Conservation (phyloP, 1,140 invertebrate species). For the Eupeodes corollae region DNA sequence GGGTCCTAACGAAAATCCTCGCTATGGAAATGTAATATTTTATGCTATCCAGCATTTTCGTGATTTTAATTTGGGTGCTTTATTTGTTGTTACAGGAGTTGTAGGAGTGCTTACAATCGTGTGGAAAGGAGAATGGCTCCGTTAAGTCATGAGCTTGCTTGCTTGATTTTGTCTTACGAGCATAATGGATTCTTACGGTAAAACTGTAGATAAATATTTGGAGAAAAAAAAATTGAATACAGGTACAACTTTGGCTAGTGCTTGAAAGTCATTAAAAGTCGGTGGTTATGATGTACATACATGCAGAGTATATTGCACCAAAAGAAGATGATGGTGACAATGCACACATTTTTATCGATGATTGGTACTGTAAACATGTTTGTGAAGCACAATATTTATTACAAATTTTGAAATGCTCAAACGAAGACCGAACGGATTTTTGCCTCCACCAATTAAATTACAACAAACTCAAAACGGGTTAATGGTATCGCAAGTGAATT, state of each 20-base stretch:
- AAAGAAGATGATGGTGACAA: no score
- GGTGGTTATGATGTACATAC: no score
- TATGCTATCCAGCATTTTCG: conserved; percentile 29
- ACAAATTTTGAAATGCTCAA: no score
- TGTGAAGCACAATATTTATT: no score
- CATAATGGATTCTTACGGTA: conserved; percentile 26
- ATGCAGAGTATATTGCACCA: no score
- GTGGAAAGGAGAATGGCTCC: conserved; percentile 34
- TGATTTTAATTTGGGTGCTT: conserved; percentile 32
- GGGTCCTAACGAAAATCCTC: conserved; percentile 38
- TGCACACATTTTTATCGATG: no score
- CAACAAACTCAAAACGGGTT: conserved; percentile 39
- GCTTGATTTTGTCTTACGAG: conserved; percentile 36
- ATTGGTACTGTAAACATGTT: no score
- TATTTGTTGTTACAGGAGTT: conserved; percentile 37
- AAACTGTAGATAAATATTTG: conserved; percentile 29
- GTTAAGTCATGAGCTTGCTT: conserved; percentile 30
- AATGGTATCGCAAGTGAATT: no score
- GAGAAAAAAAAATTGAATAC: conserved; percentile 30
- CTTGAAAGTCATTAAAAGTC: no score
- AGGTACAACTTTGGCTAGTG: no score
- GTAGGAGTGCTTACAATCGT: conserved; percentile 28
- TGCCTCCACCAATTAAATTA: conserved; percentile 13
- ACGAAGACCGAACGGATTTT: no score
- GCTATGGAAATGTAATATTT: conserved; percentile 29